A percentile compares a stretch with the other conserved stretches of the same genome.
Evolutionary conservation across 2,797 vertebrate genomes (phyloP).

Genomic region (Sebastes diaconus): DNA sequence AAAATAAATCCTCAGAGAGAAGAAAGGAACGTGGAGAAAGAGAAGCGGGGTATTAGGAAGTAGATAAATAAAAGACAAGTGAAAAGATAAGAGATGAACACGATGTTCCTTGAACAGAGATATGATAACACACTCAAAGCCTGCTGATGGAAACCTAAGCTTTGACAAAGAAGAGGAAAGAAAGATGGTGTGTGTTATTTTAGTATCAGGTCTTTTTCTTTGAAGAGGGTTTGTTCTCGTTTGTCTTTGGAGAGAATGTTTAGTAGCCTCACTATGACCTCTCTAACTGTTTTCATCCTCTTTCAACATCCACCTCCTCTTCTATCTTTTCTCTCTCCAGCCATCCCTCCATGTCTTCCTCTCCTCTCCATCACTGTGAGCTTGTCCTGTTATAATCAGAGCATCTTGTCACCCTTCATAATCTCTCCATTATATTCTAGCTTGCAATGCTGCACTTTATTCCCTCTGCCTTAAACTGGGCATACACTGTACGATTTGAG

Average conservation of each 20-base stretch:
- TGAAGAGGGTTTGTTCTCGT: constrained; percentile 46
- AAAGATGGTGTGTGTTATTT: constrained; percentile 32
- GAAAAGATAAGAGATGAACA: constrained; percentile 52
- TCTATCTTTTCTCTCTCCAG: not conserved
- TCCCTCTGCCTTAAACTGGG: not conserved
- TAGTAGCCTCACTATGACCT: constrained; percentile 38
- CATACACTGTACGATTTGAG: too few relatives aligned
- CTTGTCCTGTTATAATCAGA: constrained; percentile 4
- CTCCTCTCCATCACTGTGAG: not conserved
- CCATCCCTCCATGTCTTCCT: not conserved
- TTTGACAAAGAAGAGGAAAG: constrained; percentile 17
- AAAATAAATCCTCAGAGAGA: constrained; percentile 32
- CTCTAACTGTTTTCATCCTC: constrained; percentile 35
- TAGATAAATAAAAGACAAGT: constrained; percentile 33
- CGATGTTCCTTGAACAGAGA: constrained; percentile 16
- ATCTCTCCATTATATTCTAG: not conserved
- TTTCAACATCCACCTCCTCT: not conserved
- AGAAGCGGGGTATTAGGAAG: constrained; percentile 1
- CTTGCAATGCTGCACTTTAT: not conserved
- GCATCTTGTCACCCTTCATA: not conserved
- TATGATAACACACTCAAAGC: constrained; percentile 16
- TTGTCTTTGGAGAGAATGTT: constrained; percentile 42
- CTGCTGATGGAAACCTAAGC: constrained; percentile 23
- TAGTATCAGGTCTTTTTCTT: constrained; percentile 39
- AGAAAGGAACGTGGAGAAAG: not conserved